phyloP scores from a whole-genome alignment of 2,888 invertebrate genomes.

The Encarsia formosa region DNA sequence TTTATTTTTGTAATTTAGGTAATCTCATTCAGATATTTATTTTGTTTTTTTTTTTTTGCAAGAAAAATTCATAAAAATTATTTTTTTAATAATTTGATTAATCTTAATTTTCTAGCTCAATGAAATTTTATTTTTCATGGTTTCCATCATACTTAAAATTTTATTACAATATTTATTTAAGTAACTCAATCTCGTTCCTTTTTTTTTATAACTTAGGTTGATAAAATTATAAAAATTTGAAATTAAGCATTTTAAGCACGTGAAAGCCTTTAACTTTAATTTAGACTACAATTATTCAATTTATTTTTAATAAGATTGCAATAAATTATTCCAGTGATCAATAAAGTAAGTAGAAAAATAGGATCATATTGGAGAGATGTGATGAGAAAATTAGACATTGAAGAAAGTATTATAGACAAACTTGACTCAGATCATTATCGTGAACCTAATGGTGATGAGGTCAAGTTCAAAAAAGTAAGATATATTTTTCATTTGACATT shows the following conservation, averaged over 20 bases:
- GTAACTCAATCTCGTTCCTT: too few relatives aligned
- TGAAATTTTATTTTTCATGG: too few relatives aligned
- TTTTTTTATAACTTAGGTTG: neutral
- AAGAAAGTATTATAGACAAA: constrained; percentile 39
- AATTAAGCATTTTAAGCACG: constrained; percentile 1
- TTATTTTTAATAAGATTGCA: too few relatives aligned
- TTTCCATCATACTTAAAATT: too few relatives aligned
- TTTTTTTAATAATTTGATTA: too few relatives aligned
- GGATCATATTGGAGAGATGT: constrained; percentile 43
- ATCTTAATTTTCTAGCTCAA: too few relatives aligned
- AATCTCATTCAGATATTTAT: too few relatives aligned
- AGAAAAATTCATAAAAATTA: too few relatives aligned
- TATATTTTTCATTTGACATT: neutral
- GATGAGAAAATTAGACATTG: constrained; percentile 38
- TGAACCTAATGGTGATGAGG: constrained; percentile 34
- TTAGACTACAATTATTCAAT: constrained; percentile 1
- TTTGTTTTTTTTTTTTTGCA: too few relatives aligned
- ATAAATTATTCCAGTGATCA: constrained; percentile 40
- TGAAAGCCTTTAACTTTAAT: too few relatives aligned
- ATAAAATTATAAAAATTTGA: neutral
- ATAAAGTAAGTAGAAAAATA: constrained; percentile 34
- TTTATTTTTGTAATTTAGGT: too few relatives aligned
- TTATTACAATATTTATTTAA: too few relatives aligned
- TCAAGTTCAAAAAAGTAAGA: constrained; percentile 18
- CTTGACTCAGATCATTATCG: constrained; percentile 34